phyloP scores from a whole-genome alignment of 2,797 vertebrate genomes.

The Cynopterus sphinx region DNA sequence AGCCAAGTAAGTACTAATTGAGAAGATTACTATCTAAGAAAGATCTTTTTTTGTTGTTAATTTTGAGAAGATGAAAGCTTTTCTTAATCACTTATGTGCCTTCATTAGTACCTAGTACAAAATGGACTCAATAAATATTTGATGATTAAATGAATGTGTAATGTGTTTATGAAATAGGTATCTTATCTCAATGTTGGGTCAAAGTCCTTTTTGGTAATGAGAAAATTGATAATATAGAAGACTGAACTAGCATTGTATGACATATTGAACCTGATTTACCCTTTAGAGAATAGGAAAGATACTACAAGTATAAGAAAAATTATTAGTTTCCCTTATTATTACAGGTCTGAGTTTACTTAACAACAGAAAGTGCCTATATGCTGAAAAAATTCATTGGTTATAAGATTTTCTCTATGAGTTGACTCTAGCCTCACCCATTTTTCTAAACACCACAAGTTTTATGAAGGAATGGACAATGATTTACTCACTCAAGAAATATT shows the following conservation, averaged over 20 bases:
- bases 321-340: background rate
- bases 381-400: background rate
- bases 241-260: background rate
- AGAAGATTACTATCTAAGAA: background rate
- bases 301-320: background rate
- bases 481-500: background rate
- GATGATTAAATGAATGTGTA: background rate
- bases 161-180: background rate
- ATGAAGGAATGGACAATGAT: background rate
- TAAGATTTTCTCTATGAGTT: background rate
- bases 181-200: background rate
- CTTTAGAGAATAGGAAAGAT: background rate
- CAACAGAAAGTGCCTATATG: background rate
- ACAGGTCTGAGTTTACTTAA: background rate
- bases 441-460: background rate
- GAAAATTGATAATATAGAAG: constrained; percentile 13
- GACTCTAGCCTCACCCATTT: background rate
- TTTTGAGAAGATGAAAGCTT: background rate
- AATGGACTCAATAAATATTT: constrained; percentile 16
- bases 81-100: background rate
- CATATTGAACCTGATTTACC: background rate
- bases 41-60: background rate
- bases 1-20: background rate
- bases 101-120: background rate
- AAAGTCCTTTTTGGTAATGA: constrained; percentile 11